Conservation (phyloP, 2,888 invertebrate genomes). For the Campoplex capitator region DNA sequence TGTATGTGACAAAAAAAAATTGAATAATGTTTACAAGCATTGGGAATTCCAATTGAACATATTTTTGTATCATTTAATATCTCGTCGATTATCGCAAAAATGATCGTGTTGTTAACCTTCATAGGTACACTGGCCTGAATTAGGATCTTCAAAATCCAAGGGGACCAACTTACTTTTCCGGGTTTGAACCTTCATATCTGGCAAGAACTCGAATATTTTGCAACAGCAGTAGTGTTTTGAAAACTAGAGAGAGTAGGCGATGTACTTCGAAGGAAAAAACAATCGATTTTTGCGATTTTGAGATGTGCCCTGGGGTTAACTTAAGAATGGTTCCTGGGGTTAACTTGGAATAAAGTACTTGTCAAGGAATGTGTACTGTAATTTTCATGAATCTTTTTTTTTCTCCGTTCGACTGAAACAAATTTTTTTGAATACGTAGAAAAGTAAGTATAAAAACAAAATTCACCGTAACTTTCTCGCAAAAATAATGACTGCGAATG, state of each 20-base stretch:
- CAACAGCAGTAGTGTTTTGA: not conserved
- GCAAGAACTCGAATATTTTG: not conserved
- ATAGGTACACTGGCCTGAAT: not conserved
- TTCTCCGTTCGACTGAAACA: not conserved
- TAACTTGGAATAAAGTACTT: not conserved
- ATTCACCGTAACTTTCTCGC: not conserved
- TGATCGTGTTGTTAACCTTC: not conserved
- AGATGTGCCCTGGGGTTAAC: not conserved
- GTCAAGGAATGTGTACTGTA: not conserved
- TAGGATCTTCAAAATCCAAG: not conserved
- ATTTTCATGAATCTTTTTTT: not conserved
- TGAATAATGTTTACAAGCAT: not conserved
- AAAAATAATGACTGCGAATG: not conserved
- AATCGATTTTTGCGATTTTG: not conserved
- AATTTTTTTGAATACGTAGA: not conserved
- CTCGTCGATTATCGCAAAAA: not conserved
- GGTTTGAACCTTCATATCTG: not conserved
- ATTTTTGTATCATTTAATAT: not conserved
- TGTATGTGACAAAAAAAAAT: not conserved
- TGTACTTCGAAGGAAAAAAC: not conserved
- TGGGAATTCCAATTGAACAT: not conserved
- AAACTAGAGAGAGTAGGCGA: not conserved
- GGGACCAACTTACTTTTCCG: not conserved
- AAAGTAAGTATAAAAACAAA: not conserved
- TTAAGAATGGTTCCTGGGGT: not conserved